These are phyloP conservation scores for Pristionchus exspectatus DNA, from an alignment of 2,888 invertebrate genomes.

Conservation along the genomic window DNA sequence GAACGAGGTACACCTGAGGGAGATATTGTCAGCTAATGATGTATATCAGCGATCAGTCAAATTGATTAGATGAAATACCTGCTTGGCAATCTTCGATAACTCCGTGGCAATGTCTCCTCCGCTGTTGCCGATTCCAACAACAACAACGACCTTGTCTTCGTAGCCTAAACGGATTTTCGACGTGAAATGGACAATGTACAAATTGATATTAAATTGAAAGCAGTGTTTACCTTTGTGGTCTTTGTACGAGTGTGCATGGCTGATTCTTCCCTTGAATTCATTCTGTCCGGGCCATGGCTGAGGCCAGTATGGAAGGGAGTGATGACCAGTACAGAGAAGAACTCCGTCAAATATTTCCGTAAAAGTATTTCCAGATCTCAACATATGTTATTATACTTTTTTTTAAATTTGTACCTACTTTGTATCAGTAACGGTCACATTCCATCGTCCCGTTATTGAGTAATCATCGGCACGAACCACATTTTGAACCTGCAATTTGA, in stretches of 20 bases:
- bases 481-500: constrained; percentile 55
- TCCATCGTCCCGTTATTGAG: constrained; percentile 78
- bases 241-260: constrained; percentile 78
- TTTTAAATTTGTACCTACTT: constrained; percentile 48
- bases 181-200: background rate
- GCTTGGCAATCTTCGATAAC: constrained; percentile 79
- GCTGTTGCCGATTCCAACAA: constrained; percentile 81
- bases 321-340: constrained; percentile 82
- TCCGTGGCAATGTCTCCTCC: constrained; percentile 81
- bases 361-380: constrained; percentile 58
- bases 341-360: constrained; percentile 80
- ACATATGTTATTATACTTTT: too few species aligned
- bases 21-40: background rate
- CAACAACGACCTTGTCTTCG: constrained; percentile 79
- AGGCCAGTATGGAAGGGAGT: constrained; percentile 80
- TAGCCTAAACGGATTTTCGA: too few species aligned
- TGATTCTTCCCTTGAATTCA: constrained; percentile 74
- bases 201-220: background rate
- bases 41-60: background rate
- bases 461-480: constrained; percentile 76
- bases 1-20: constrained; percentile 80
- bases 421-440: constrained; percentile 69
- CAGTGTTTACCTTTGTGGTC: constrained; percentile 67
- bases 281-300: constrained; percentile 69
- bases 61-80: constrained; percentile 65